Conservation (phyloP, 2,888 invertebrate genomes). For the Palloptera scutellata region DNA sequence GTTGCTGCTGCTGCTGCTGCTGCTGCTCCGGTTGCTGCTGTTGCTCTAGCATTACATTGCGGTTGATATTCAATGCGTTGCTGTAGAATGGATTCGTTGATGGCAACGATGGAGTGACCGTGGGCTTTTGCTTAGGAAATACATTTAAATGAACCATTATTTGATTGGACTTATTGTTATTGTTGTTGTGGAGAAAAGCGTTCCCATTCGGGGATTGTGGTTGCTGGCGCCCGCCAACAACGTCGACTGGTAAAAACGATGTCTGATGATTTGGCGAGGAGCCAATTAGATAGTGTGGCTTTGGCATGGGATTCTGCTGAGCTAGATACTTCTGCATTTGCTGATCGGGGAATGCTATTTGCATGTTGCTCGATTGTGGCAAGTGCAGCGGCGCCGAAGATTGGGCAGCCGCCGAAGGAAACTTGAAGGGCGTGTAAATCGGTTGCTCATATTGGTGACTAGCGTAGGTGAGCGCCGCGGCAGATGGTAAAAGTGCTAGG, state of each 20-base stretch:
- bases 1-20: conserved; percentile 24
- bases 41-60: conserved; percentile 45
- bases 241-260: conserved; percentile 43
- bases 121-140: conserved; percentile 66
- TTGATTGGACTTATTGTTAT: conserved; percentile 60
- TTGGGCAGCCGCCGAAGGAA: conserved; percentile 43
- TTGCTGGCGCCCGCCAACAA: conserved; percentile 4
- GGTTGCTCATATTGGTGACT: conserved; percentile 35
- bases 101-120: conserved; percentile 18
- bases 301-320: no score
- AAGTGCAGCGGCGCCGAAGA: conserved; percentile 31
- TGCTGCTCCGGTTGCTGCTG: conserved; percentile 23
- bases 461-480: conserved; percentile 38
- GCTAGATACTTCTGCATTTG: conserved; percentile 31
- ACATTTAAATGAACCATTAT: conserved; percentile 74
- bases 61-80: conserved; percentile 45
- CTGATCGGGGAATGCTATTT: conserved; percentile 40
- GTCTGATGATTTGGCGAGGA: conserved; percentile 37
- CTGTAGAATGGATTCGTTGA: conserved; percentile 58
- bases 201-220: neutral
- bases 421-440: conserved; percentile 49
- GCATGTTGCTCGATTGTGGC: conserved; percentile 39
- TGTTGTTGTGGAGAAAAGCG: neutral
- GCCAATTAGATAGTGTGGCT: no score
- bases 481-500: conserved; percentile 41